Percentiles rank a stretch among this genome's conserved stretches.
These are phyloP conservation scores for Himalopsyche kuldschensis DNA, from an alignment of 2,888 invertebrate genomes.

Conservation along the genomic window DNA sequence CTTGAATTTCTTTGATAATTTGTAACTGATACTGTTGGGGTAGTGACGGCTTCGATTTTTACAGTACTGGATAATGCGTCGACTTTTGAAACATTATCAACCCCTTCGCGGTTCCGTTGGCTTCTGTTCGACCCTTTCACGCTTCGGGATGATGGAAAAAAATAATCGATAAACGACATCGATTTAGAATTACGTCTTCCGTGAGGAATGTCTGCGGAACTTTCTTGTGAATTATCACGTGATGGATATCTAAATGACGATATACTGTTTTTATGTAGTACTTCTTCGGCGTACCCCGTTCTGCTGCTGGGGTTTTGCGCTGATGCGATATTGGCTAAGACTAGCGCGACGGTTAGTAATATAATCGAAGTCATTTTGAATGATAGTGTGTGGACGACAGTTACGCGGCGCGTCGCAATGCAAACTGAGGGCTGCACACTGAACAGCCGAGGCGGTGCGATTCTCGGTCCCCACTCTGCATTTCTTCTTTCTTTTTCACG, in stretches of 20 bases:
- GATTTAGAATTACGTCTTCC: conserved; percentile 44
- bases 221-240: neutral
- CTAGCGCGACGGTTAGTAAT: conserved; percentile 54
- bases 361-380: conserved; percentile 47
- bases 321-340: conserved; percentile 52
- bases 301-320: conserved; percentile 46
- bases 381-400: conserved; percentile 15
- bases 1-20: neutral
- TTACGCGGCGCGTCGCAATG: conserved; percentile 31
- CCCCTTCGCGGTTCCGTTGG: conserved; percentile 46
- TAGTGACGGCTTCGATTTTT: conserved; percentile 43
- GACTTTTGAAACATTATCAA: conserved; percentile 52
- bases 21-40: conserved; percentile 47
- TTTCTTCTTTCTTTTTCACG: conserved; percentile 13
- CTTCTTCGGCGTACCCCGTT: conserved; percentile 48
- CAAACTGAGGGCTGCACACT: conserved; percentile 39
- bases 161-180: conserved; percentile 58
- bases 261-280: conserved; percentile 34
- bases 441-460: conserved; percentile 8
- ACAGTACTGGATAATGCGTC: conserved; percentile 42
- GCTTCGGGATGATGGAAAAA: conserved; percentile 58
- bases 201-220: conserved; percentile 46
- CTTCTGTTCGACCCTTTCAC: conserved; percentile 56
- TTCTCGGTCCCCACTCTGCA: conserved; percentile 5
- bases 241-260: neutral